A percentile compares a stretch with the other conserved stretches of the same genome.
Evolutionary conservation across 2,797 vertebrate genomes (phyloP).

Genomic region (Hydrolagus colliei): DNA sequence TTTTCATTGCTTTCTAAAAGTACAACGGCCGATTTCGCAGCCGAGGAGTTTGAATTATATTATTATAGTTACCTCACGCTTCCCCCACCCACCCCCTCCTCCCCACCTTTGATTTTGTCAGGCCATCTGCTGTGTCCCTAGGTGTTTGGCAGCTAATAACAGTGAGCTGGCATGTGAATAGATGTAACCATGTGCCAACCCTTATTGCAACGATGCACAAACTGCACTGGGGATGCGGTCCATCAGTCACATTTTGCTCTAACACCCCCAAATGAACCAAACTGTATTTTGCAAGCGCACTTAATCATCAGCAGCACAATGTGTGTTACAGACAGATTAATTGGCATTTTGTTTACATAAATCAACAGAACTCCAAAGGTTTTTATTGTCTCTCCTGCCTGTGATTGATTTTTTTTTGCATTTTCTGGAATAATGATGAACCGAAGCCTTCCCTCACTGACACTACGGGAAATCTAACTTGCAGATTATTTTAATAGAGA

Average conservation of each 20-base stretch:
- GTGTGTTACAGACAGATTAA: conserved; percentile 17
- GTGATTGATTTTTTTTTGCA: conserved; percentile 2
- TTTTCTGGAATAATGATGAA: not conserved
- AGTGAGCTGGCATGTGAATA: conserved; percentile 20
- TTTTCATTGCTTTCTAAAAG: not conserved
- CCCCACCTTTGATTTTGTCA: not conserved
- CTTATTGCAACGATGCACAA: conserved; percentile 2
- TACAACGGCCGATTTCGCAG: conserved; percentile 6
- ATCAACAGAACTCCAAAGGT: not conserved
- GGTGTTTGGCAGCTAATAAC: conserved; percentile 19
- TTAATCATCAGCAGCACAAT: conserved; percentile 20
- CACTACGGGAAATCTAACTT: not conserved
- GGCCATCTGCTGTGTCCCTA: conserved; percentile 15
- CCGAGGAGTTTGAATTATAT: not conserved
- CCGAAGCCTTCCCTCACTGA: not conserved
- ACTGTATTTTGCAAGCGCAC: not conserved
- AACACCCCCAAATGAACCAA: conserved; percentile 3
- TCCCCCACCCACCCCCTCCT: not conserved
- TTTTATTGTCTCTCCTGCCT: not conserved
- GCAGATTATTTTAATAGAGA: not conserved
- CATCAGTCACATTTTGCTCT: not conserved
- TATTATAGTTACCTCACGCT: not conserved
- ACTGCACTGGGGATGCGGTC: not conserved
- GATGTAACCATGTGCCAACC: conserved; percentile 15
- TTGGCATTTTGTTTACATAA: conserved; percentile 5